Evolutionary conservation across 2,888 invertebrate genomes (phyloP).

Genomic region (Disparrhopalites patrizii): DNA sequence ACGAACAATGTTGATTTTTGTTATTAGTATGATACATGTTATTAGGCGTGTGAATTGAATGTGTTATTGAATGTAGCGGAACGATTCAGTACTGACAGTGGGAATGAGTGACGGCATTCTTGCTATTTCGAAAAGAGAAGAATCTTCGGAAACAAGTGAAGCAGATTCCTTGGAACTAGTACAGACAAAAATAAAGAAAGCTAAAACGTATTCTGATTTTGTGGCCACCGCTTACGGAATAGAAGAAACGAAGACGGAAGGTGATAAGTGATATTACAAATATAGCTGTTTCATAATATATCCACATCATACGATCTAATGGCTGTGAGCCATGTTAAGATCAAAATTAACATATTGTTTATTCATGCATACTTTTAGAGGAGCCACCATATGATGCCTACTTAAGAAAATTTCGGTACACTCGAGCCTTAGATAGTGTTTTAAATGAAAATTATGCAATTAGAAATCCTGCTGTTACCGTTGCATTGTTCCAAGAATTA

Average conservation of each 20-base stretch:
- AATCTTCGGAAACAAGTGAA: constrained; percentile 50
- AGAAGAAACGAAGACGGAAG: constrained; percentile 34
- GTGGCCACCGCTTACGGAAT: constrained; percentile 42
- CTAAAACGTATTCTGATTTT: constrained; percentile 38
- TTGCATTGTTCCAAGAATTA: constrained; percentile 79
- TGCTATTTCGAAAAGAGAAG: constrained; percentile 73
- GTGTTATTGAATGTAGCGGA: constrained; percentile 52
- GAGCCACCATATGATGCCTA: constrained; percentile 62
- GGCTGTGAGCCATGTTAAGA: no score
- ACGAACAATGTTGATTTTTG: no score
- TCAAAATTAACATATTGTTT: constrained; percentile 10
- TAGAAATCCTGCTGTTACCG: constrained; percentile 70
- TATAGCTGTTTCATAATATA: no score
- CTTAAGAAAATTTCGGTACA: constrained; percentile 75
- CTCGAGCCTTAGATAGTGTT: constrained; percentile 71
- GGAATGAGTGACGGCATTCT: constrained; percentile 92
- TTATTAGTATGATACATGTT: no score
- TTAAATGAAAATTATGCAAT: constrained; percentile 60
- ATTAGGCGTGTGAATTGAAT: not conserved
- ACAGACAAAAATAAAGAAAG: constrained; percentile 20
- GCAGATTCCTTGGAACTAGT: constrained; percentile 11
- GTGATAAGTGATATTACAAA: constrained; percentile 21
- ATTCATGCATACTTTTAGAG: constrained; percentile 30
- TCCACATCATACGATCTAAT: no score
- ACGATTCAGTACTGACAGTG: constrained; percentile 79